These are phyloP conservation scores for Elaphurus davidianus DNA, from an alignment of 2,113 vertebrate genomes.

Conservation along the genomic window DNA sequence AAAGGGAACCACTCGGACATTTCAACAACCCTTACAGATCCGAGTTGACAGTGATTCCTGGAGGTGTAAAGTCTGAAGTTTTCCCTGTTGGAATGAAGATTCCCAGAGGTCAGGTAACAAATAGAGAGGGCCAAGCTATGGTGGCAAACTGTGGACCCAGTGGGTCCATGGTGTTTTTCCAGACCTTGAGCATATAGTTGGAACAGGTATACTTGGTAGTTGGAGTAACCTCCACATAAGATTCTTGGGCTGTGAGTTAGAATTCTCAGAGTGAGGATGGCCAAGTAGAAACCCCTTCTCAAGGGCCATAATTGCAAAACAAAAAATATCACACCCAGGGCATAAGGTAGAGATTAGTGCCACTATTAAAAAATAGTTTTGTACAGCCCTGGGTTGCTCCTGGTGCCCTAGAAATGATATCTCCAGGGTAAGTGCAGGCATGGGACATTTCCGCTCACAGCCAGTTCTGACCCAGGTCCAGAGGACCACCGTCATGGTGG, in stretches of 20 bases:
- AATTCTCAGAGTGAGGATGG: neutral
- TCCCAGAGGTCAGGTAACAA: neutral
- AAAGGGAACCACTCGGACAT: neutral
- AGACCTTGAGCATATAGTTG: neutral
- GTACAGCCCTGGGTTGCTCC: neutral
- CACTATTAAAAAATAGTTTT: neutral
- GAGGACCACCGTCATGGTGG: too few relatives aligned
- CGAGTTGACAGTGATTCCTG: neutral
- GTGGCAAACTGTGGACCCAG: neutral
- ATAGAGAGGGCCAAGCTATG: neutral
- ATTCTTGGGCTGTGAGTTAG: neutral
- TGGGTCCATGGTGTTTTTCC: neutral
- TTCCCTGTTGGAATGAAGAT: neutral
- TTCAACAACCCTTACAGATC: neutral
- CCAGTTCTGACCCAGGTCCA: neutral
- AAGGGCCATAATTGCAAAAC: neutral
- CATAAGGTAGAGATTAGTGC: neutral
- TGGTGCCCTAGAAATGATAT: neutral
- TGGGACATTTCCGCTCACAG: neutral
- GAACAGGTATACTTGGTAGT: neutral
- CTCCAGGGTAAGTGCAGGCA: neutral
- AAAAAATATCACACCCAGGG: neutral
- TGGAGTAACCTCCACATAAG: neutral
- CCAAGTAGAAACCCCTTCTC: neutral
- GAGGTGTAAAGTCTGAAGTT: neutral